Evolutionary conservation across 2,113 vertebrate genomes (phyloP).

Genomic region (Cynoglossus semilaevis): DNA sequence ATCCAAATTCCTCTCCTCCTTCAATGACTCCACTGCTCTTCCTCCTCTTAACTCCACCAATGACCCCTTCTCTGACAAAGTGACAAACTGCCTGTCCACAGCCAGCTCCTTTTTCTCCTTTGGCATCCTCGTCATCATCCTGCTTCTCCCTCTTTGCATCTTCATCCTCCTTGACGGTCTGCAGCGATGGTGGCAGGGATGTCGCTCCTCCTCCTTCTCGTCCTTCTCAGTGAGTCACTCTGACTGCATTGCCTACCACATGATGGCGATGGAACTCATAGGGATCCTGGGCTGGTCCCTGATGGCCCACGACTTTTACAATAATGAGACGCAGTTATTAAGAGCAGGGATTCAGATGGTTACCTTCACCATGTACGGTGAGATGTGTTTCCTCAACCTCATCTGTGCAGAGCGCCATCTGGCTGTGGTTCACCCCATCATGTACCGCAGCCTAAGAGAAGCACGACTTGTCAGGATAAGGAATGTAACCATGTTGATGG

Average conservation of each 20-base stretch:
- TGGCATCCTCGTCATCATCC: background rate
- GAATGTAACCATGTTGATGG: background rate
- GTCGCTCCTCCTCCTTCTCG: background rate
- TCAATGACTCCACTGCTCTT: background rate
- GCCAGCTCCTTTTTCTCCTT: background rate
- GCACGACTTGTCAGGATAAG: conserved; percentile 12
- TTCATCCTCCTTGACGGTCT: background rate
- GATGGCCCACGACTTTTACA: background rate
- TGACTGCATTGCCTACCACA: conserved; percentile 1
- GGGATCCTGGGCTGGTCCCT: background rate
- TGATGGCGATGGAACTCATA: background rate
- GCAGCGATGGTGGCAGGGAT: no score
- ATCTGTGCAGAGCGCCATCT: conserved; percentile 26
- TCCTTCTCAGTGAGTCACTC: background rate
- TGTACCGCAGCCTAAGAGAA: conserved; percentile 8
- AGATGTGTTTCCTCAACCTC: conserved; percentile 5
- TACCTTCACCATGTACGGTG: background rate
- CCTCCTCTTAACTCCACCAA: no score
- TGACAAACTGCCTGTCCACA: background rate
- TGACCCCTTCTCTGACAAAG: no score
- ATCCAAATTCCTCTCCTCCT: background rate
- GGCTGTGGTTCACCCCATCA: conserved; percentile 14
- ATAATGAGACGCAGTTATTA: accelerated
- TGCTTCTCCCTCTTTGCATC: background rate
- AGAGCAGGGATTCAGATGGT: background rate